Evolutionary conservation across 2,888 invertebrate species (phyloP), one percentile per base, ranked within the genome.

Genomic region (Atherix ibis): DNA sequence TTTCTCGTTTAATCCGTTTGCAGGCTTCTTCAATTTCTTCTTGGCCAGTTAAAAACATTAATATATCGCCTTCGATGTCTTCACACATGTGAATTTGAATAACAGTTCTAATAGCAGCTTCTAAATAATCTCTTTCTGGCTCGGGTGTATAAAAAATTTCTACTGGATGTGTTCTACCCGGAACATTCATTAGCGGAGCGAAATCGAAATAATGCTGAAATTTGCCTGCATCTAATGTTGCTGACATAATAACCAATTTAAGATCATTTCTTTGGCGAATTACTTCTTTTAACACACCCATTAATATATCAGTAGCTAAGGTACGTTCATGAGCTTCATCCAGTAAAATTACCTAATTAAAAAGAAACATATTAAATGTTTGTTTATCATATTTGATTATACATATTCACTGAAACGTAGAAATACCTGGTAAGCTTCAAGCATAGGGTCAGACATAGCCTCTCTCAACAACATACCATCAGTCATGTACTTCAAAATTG

Each of bases 311-410:
- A 0, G 98, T 99, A 0, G 97, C 94, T 26, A 99, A 63, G 0
- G 98, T 98, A 48, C 98, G 75, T 65, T 99, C 98, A 63, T 99
- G 98, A 51, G 98, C 98, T 57, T 99, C 98, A 50, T 99, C 98
- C 27, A 99, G 76, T 35, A 99, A 64, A 32, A 60, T 60, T 0
- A 58, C 32, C 25, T 31, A 15, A 2, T 10, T 27, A 2, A 27
- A 6, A 12, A 10, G 8, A 27, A 6, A 6, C 2, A 12, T 6
- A 6, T 27, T 27, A 12, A 10, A 12, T 27, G 10, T 12, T 10
- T 12, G 27, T 13, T 6, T 14, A 22, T 22, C 4, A 31, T 14
- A 15, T 9, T 18, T 4, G 19, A n/a, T 12, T 31, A n/a, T n/a
- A n/a, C n/a, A n/a, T n/a, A n/a, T n/a, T n/a, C n/a, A n/a, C n/a